Base-by-base conservation (phyloP, 2,113 vertebrate genomes). In the Pomatostomus ruficeps region DNA sequence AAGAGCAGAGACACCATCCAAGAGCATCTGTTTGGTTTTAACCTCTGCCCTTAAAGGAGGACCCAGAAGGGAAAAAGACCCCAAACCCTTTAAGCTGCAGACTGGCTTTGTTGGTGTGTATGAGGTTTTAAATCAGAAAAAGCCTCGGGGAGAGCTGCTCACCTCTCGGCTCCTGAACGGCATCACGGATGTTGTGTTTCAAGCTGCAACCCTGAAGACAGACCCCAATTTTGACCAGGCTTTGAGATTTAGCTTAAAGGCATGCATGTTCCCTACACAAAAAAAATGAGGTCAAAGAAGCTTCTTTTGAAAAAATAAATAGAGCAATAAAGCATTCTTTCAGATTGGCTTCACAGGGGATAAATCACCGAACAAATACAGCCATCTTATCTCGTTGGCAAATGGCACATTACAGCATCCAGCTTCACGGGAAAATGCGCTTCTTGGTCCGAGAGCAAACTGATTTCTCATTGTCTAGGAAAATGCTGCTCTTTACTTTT, bases 311-410 rank as follows among this genome's bases (percentile, higher is more conserved):
- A 85, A 95, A 95, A 96, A 95, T 93, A 97, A 96, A 96, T 93
- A 96, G 85, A 96, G 95, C 93, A 96, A 95, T 95, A 97, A 96
- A 90, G 26, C 92, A 90, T 96, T 91, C 93, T 83, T 93, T 91
- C 89, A 91, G 80, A 77, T 76, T 55, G 74, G 66, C 89, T 87
- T 95, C 80, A 74, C 91, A 94, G 91, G 42, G 81, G 45, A 96
- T 96, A 95, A 95, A 95, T 95, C 93, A 92, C 61, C 7, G 57
- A 86, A 73, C 78, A 95, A 94, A 97, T 51, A 82, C 23, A 10
- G 78, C 72, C 93, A 86, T 76, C 90, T 95, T 96, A 94, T 94
- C 95, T 96, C 7, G 21, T 35, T 82, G 81, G 95, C 92, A 81
- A 95, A 94, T 25, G 70, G 82, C 33, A 86, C 3, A 4, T 85